Base-by-base conservation (phyloP, 2,797 vertebrate genomes). In the Tragopan temminckii region DNA sequence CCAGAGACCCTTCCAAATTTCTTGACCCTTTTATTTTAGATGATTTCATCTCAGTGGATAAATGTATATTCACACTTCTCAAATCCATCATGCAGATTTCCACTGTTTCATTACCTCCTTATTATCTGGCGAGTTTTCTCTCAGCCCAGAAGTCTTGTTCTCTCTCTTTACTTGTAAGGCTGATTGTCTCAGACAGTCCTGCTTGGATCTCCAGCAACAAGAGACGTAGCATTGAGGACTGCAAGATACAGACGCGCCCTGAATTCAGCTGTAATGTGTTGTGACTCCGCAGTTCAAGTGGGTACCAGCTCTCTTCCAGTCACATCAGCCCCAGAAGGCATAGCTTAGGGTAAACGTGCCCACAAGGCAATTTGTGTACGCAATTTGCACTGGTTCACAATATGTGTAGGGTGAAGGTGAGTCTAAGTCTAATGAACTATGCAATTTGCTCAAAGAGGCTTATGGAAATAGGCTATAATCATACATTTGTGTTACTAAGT, bases 401-500 rank as follows among this genome's bases (percentile, higher is more conserved):
- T 72, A 48, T 66, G 10, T 24, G 52, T 64, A 45, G 76, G 85
- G 66, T 95, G 45, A 63, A 36, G 61, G 89, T 90, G 81, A 94
- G 90, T 87, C 68, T 89, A 80, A 94, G 48, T 72, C 68, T 89
- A 68, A 63, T 48, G 52, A 96, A 80, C 70, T 94, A 45, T 94
- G 57, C 82, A 95, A 97, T 97, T 97, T 95, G 63, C 81, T 94
- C 61, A 81, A 80, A 97, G 92, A 89, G 59, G 50, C 43, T 92
- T 90, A 87, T 87, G 83, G 96, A 97, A 91, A 72, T 78, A 90
- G 85, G 90, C 93, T 64, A 74, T 95, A 96, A 96, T 94, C 71
- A 53, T 53, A 93, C 86, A 95, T 92, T 96, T 96, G 52, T 97
- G 90, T 97, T 97, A 96, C 95, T 92, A 95, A 95, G 96, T 94